Conservation (phyloP, 2,797 vertebrate species). For the Syndactyla subalaris region DNA sequence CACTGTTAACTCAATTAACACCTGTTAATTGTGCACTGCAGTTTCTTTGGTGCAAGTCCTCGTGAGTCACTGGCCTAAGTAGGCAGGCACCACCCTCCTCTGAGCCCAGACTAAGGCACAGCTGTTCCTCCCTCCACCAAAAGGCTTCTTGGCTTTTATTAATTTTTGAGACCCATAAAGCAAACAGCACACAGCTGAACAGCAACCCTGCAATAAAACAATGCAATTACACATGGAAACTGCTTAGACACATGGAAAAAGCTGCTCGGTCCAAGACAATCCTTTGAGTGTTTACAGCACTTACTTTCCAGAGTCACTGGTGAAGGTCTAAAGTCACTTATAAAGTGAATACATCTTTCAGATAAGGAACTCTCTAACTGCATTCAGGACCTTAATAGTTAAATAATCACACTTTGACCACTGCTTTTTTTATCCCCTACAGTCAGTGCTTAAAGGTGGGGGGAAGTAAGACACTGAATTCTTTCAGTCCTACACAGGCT, state of each 20-base stretch:
- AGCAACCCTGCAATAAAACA: background rate
- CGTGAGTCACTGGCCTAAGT: background rate
- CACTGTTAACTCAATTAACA: background rate
- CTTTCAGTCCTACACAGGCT: background rate
- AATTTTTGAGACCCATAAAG: background rate
- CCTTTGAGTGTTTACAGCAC: background rate
- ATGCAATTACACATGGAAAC: background rate
- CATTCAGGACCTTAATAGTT: background rate
- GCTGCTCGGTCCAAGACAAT: background rate
- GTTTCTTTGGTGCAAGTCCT: background rate
- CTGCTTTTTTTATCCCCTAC: background rate
- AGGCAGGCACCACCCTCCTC: background rate
- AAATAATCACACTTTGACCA: rapidly evolving
- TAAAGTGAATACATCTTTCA: background rate
- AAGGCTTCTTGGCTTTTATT: background rate
- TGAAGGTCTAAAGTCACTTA: background rate
- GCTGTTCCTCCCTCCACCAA: background rate
- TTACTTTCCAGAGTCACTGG: rapidly evolving
- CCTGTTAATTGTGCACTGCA: background rate
- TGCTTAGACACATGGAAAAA: background rate
- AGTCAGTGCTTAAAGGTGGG: rapidly evolving
- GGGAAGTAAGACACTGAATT: rapidly evolving
- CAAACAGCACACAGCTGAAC: background rate
- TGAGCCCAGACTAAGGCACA: background rate
- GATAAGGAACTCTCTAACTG: background rate